phyloP scores from a whole-genome alignment of 2,888 invertebrate genomes.

The Orthosia cruda region DNA sequence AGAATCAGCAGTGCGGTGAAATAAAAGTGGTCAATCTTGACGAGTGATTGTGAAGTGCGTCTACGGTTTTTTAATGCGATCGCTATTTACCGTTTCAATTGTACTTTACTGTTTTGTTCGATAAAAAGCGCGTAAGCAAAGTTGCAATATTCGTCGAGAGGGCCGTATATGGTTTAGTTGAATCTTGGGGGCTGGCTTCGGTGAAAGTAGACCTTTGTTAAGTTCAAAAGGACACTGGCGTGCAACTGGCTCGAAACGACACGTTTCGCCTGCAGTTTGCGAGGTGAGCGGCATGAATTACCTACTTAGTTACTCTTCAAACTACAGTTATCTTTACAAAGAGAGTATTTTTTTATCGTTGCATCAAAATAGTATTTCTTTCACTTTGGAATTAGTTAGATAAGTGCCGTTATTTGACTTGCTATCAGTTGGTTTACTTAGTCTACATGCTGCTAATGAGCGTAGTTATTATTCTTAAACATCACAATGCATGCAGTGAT shows the following conservation, averaged over 20 bases:
- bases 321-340: constrained; percentile 80
- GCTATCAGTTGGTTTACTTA: constrained; percentile 63
- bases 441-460: constrained; percentile 55
- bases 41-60: constrained; percentile 86
- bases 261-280: constrained; percentile 87
- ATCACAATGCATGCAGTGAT: constrained; percentile 15
- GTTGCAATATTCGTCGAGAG: constrained; percentile 85
- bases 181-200: constrained; percentile 85
- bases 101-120: constrained; percentile 90
- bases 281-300: constrained; percentile 88
- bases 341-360: constrained; percentile 74
- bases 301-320: constrained; percentile 83
- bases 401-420: constrained; percentile 68
- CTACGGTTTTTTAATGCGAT: constrained; percentile 81
- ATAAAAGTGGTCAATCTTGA: constrained; percentile 78
- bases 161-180: constrained; percentile 87
- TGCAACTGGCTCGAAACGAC: constrained; percentile 86
- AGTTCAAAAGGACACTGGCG: constrained; percentile 90
- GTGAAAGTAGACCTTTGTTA: constrained; percentile 91
- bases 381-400: constrained; percentile 66
- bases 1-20: constrained; percentile 85
- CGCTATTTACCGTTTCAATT: constrained; percentile 88
- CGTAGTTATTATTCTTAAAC: constrained; percentile 32
- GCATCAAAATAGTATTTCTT: constrained; percentile 74
- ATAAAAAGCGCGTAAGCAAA: constrained; percentile 86